phyloP scores from a whole-genome alignment of 2,888 invertebrate species.

The Meteorus cinctellus region DNA sequence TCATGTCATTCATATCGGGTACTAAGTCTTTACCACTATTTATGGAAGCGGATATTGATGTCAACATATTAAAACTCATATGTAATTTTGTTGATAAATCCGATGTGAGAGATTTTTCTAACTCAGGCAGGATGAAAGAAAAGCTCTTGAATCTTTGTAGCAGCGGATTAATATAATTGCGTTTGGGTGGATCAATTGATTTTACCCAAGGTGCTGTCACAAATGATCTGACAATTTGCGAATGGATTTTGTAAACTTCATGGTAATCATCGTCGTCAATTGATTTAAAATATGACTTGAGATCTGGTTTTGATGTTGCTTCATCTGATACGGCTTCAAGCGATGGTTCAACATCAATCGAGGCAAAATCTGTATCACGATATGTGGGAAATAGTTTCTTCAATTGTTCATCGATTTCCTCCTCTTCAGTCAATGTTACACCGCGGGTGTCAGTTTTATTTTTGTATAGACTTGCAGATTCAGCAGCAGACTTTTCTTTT shows the following conservation, averaged over 20 bases:
- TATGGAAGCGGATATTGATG: slow-evolving; percentile 74
- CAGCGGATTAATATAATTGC: slow-evolving; percentile 75
- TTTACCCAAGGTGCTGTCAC: slow-evolving; percentile 79
- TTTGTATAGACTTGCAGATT: slow-evolving; percentile 85
- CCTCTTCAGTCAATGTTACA: slow-evolving; percentile 81
- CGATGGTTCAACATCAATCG: slow-evolving; percentile 75
- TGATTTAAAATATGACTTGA: slow-evolving; percentile 59
- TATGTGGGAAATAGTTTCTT: slow-evolving; percentile 82
- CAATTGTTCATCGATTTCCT: slow-evolving; percentile 79
- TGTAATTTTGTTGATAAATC: slow-evolving; percentile 68
- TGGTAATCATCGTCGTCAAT: slow-evolving; percentile 77
- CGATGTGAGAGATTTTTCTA: slow-evolving; percentile 66
- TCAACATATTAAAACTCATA: slow-evolving; percentile 77
- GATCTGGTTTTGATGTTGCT: slow-evolving; percentile 7
- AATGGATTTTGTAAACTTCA: slow-evolving; percentile 79
- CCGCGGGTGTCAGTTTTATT: slow-evolving; percentile 80
- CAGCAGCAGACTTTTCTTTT: slow-evolving; percentile 79
- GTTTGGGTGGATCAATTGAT: slow-evolving; percentile 61
- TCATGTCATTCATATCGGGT: slow-evolving; percentile 53
- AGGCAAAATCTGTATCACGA: slow-evolving; percentile 81
- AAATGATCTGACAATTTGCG: slow-evolving; percentile 76
- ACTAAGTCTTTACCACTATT: slow-evolving; percentile 72
- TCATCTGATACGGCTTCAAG: slow-evolving; percentile 61
- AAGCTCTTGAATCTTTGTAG: slow-evolving; percentile 78
- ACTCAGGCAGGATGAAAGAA: slow-evolving; percentile 54